A percentile compares a stretch with the other conserved stretches of the same genome.
phyloP scores from a whole-genome alignment of 2,888 invertebrate species.

The Thera obeliscata region DNA sequence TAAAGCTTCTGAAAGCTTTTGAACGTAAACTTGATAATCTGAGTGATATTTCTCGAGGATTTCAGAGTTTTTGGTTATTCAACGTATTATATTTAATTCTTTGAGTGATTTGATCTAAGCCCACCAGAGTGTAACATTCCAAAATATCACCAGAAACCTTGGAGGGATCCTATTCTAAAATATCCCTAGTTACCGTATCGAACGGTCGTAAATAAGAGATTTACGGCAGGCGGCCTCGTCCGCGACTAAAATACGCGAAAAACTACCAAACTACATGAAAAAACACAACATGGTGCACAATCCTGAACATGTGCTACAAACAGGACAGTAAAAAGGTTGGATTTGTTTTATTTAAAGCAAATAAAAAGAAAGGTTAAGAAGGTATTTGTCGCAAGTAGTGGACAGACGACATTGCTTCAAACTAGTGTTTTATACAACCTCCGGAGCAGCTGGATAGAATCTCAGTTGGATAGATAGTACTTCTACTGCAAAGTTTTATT shows the following conservation, averaged over 20 bases:
- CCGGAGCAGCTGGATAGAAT: too few species aligned
- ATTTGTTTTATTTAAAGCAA: conserved; percentile 1
- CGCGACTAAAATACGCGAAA: conserved; percentile 29
- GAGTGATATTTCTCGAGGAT: background rate
- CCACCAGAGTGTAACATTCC: conserved; percentile 1
- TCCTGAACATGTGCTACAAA: conserved; percentile 18
- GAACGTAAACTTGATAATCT: background rate
- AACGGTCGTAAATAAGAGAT: conserved; percentile 42
- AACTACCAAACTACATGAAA: conserved; percentile 26
- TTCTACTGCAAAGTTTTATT: too few species aligned
- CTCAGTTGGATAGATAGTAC: too few species aligned
- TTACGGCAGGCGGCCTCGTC: conserved; percentile 36
- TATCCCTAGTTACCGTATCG: conserved; percentile 36
- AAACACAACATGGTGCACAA: conserved; percentile 21
- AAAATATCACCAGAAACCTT: conserved; percentile 7
- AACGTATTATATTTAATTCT: conserved; percentile 5
- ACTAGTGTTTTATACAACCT: too few species aligned
- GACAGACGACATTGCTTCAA: too few species aligned
- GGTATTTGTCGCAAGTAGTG: conserved; percentile 2
- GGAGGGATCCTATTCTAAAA: conserved; percentile 31
- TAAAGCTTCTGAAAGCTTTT: background rate
- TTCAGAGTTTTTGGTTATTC: background rate
- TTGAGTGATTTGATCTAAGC: background rate
- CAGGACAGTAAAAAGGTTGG: conserved; percentile 11
- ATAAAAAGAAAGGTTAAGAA: background rate